Evolutionary conservation across 1,140 invertebrate species (phyloP), one percentile per base, ranked within the genome.

Genomic region (Apolygus lucorum): DNA sequence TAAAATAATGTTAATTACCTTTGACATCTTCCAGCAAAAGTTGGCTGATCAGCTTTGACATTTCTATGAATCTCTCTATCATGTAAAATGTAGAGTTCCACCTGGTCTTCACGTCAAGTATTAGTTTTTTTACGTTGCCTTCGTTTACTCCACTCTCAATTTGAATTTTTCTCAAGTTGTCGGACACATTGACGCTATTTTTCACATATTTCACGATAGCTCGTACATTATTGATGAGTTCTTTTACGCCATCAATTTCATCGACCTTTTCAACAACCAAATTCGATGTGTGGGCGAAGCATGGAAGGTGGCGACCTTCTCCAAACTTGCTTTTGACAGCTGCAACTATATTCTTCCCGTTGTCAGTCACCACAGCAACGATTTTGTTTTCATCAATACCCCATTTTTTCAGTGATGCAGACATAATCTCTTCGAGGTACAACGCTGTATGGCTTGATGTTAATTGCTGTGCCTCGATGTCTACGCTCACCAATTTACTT

Each of bases 51-150:
- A 76, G 72, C 69, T 28, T 75, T n/a, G n/a, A n/a, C n/a, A n/a
- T n/a, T n/a, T n/a, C n/a, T n/a, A 78, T 54, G 75, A 81, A 80
- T 70, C 78, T 66, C 71, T 76, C 59, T 0, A 78, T 71, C 78
- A 79, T 79, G 68, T 79, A 76, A 67, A 74, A 78, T 1, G 75
- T 77, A 28, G 74, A 76, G 65, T 79, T 79, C 78, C 76, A 79
- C 1, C 76, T 49, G 0, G 77, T 79, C 2, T 63, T 63, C 0
- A 78, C 76, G 24, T 75, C 73, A 70, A 78, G 74, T 24, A 77
- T 74, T 54, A 77, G 67, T 65, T 74, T 74, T 2, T 78, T 73
- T 63, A 72, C 63, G 13, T 52, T 62, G 17, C 71, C 69, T 21
- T 74, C 69, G 2, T 13, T 4, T 24, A 59, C 22, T 11, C 22